A percentile compares a stretch with the other conserved stretches of the same genome.
Evolutionary conservation across 2,888 invertebrate genomes (phyloP).

Genomic region (Drosophila basisetae): DNA sequence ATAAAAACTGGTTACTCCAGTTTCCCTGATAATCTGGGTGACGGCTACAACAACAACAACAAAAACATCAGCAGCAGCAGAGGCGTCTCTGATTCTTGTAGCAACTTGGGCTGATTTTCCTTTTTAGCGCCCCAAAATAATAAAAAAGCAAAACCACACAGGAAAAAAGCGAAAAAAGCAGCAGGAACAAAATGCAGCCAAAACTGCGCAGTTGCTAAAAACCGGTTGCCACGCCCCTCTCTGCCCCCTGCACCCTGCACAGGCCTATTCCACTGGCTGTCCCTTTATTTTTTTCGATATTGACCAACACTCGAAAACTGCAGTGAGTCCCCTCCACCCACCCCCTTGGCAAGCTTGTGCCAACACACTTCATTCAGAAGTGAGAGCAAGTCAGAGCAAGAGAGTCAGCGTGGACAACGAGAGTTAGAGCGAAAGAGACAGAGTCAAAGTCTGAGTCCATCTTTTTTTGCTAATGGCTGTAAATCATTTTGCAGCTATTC

Average conservation of each 20-base stretch:
- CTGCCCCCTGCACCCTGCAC: not conserved
- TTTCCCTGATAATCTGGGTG: slow-evolving; percentile 85
- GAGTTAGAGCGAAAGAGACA: not conserved
- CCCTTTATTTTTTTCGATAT: slow-evolving; percentile 45
- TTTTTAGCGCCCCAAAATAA: slow-evolving; percentile 70
- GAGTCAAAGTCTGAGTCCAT: not conserved
- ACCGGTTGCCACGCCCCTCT: slow-evolving; percentile 42
- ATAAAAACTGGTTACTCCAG: slow-evolving; percentile 84
- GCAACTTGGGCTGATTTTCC: slow-evolving; percentile 68
- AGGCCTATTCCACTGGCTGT: slow-evolving; percentile 13
- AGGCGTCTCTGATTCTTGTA: slow-evolving; percentile 57
- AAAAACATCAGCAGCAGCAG: slow-evolving; percentile 40
- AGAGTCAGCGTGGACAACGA: not conserved
- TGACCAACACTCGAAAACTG: slow-evolving; percentile 56
- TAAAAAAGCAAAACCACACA: slow-evolving; percentile 14
- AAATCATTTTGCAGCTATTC: slow-evolving; percentile 73
- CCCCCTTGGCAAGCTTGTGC: not conserved
- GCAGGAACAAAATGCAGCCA: slow-evolving; percentile 33
- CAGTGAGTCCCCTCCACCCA: not conserved
- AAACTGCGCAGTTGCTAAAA: slow-evolving; percentile 63
- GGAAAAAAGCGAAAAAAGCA: slow-evolving; percentile 9
- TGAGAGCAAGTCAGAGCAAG: slow-evolving; percentile 6
- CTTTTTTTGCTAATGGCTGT: slow-evolving; percentile 40
- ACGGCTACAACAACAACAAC: slow-evolving; percentile 68
- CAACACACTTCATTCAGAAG: slow-evolving; percentile 48